A percentile compares a stretch with the other conserved stretches of the same genome.
phyloP scores from a whole-genome alignment of 2,888 invertebrate species.

The Microplitis manilae region DNA sequence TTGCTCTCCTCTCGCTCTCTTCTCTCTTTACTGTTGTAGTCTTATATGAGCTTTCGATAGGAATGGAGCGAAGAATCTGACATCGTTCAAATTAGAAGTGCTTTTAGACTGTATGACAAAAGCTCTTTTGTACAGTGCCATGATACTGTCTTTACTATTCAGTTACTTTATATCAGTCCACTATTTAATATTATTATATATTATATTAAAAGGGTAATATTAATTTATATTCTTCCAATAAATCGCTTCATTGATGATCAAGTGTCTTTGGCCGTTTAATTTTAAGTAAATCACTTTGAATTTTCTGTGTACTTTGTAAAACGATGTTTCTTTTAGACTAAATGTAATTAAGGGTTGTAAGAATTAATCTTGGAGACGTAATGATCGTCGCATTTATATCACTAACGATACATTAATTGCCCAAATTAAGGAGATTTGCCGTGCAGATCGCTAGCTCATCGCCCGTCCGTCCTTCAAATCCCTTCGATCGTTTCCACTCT shows the following conservation, averaged over 20 bases:
- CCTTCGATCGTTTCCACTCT: conserved; percentile 11
- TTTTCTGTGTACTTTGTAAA: background rate
- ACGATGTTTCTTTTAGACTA: background rate
- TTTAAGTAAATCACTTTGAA: too few species aligned
- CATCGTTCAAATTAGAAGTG: conserved; percentile 4
- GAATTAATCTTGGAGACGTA: background rate
- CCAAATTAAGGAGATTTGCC: conserved; percentile 23
- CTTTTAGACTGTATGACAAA: conserved; percentile 7
- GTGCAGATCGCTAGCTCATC: conserved; percentile 10
- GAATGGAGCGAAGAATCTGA: background rate
- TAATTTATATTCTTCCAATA: too few species aligned
- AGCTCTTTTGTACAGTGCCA: background rate
- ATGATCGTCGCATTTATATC: conserved; percentile 12
- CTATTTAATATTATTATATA: background rate
- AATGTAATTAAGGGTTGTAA: background rate
- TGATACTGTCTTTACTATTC: background rate
- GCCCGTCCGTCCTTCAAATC: conserved; percentile 1
- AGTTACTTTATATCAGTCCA: background rate
- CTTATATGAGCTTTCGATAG: conserved; percentile 5
- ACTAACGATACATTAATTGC: conserved; percentile 35
- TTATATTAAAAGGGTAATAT: background rate
- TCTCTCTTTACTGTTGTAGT: background rate
- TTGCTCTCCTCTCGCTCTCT: background rate
- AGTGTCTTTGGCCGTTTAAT: too few species aligned
- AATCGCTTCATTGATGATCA: too few species aligned